phyloP scores from a whole-genome alignment of 2,113 vertebrate genomes.

The Cheirogaleus medius region DNA sequence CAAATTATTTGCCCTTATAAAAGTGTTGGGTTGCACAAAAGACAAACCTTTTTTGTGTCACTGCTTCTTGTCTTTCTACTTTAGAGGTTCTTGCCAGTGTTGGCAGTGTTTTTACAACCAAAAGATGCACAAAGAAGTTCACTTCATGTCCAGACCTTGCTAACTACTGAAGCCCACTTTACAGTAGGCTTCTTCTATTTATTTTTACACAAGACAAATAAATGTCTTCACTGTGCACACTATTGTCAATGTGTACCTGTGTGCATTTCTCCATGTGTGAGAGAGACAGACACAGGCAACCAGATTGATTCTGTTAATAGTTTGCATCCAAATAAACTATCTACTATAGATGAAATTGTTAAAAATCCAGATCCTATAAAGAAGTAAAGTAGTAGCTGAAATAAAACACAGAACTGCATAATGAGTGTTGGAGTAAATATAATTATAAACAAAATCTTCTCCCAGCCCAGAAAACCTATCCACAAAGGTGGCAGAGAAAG shows the following conservation, averaged over 20 bases:
- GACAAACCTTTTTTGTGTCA: neutral
- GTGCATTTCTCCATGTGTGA: neutral
- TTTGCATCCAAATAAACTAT: neutral
- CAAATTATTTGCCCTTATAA: neutral
- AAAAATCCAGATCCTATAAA: neutral
- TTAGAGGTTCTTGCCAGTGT: neutral
- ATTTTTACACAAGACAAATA: neutral
- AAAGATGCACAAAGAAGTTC: neutral
- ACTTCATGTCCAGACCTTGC: neutral
- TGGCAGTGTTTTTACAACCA: neutral
- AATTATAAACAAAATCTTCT: neutral
- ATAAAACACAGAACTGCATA: neutral
- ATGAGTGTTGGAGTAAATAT: neutral
- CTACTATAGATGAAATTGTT: neutral
- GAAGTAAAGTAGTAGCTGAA: neutral
- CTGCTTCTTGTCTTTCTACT: neutral
- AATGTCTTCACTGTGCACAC: neutral
- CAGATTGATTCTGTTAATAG: neutral
- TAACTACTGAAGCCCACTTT: neutral
- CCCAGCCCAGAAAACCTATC: neutral
- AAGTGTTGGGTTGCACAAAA: neutral
- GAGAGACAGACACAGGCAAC: neutral
- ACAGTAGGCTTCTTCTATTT: neutral
- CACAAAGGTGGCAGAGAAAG: neutral
- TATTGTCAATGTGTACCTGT: neutral